Base-by-base conservation (phyloP, 2,888 invertebrate species). In the Harpalus rufipes region DNA sequence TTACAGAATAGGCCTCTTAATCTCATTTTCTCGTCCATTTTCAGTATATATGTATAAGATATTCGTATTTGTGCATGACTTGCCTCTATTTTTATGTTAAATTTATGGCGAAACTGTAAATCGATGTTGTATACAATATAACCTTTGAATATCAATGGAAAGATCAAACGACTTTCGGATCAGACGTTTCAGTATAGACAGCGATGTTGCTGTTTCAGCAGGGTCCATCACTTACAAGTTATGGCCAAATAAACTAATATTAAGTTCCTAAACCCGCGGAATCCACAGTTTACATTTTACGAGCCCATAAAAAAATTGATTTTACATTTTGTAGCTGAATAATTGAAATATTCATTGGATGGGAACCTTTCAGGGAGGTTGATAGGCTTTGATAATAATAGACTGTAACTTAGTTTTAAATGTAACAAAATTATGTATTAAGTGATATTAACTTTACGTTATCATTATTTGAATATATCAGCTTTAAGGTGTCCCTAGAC, bases 171-270 rank as follows among this genome's bases (percentile, higher is more conserved):
- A 63, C 25, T 25, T 59, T 59, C 59, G 14, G 25, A 63, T 63
- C 63, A 63, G 25, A 18, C 12, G 21, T 63, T 61, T 61, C 59
- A 61, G 63, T 32, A 16, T 14, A 7, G 16, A 3, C 14, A 59
- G 59, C 59, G 14, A 59, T 59, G 16, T 59, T 7, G 59, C 59
- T 14, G 16, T 59, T 59, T 59, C 65, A 65, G 6, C 39, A 21
- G 7, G 21, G 18, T 59, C 63, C 39, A 68, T 41, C 68, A 68
- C 68, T 68, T 63, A 39, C 68, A 68, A 68, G 68, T 68, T 68
- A 68, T 68, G 39, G 14, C 68, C 68, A 68, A 68, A 68, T 68
- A 68, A 68, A 68, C 68, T 39, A 68, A 68, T 68, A 68, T 68
- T 68, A 68, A 68, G 7, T 68, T 25, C 68, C 32, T 68, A 32